phyloP scores from a whole-genome alignment of 2,113 vertebrate genomes.

The Micromys minutus region DNA sequence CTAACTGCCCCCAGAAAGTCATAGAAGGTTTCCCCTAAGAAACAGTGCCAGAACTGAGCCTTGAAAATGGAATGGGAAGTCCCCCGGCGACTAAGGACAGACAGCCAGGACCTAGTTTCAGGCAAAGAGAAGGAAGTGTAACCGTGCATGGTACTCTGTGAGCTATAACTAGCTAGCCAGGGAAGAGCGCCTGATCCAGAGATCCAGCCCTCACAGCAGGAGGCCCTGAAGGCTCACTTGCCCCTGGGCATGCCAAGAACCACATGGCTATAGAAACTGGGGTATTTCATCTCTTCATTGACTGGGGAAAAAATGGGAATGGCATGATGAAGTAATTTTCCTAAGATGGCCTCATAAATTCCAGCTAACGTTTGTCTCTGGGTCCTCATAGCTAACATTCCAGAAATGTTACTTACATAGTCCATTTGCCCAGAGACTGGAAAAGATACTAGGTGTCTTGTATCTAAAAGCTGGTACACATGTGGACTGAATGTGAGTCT shows the following conservation, averaged over 20 bases:
- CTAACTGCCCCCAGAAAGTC: neutral
- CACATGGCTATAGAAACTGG: neutral
- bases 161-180: neutral
- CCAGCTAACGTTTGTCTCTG: slow-evolving; percentile 30
- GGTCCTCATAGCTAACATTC: slow-evolving; percentile 46
- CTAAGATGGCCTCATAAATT: slow-evolving; percentile 29
- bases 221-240: neutral
- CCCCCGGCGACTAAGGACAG: neutral
- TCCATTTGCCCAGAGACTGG: slow-evolving; percentile 26
- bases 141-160: neutral
- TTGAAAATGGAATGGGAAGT: neutral
- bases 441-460: slow-evolving; percentile 27
- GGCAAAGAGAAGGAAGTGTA: slow-evolving; percentile 42
- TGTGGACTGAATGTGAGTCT: neutral
- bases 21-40: neutral
- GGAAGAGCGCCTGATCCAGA: neutral
- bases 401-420: slow-evolving; percentile 14
- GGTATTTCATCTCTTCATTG: neutral
- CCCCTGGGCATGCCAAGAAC: neutral
- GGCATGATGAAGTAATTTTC: neutral
- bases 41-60: neutral
- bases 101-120: neutral
- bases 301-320: neutral
- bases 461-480: slow-evolving; percentile 1
- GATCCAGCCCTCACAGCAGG: neutral